Percentiles rank a stretch among this genome's conserved stretches.
phyloP scores from a whole-genome alignment of 1,140 invertebrate species.

The Aleiodes sp. region DNA sequence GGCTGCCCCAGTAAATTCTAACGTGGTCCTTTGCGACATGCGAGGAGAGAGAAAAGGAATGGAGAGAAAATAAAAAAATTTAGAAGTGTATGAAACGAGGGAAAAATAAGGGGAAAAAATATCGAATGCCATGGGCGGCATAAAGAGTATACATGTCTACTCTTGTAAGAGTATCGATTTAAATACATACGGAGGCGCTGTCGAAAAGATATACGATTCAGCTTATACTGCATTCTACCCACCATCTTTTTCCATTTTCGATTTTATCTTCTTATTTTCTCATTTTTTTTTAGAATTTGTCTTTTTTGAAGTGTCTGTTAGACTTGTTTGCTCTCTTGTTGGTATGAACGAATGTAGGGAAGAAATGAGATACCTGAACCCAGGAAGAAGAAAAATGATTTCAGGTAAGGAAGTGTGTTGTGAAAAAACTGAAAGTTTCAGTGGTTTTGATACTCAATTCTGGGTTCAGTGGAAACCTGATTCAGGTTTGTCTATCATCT shows the following conservation, averaged over 20 bases:
- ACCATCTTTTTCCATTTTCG: too few relatives aligned
- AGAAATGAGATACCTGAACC: neutral
- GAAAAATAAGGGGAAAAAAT: neutral
- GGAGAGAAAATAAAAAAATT: neutral
- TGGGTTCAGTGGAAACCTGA: too few relatives aligned
- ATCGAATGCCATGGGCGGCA: neutral
- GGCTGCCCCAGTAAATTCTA: neutral
- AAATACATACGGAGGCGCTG: conserved; percentile 4
- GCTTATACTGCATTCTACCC: neutral
- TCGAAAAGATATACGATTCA: conserved; percentile 2
- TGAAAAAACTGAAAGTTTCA: too few relatives aligned
- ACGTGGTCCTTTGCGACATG: neutral
- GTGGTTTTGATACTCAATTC: too few relatives aligned
- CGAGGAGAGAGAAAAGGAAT: neutral
- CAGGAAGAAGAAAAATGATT: neutral
- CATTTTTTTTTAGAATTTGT: neutral
- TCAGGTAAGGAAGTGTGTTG: too few relatives aligned
- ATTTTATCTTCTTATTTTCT: too few relatives aligned
- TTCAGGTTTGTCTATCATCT: too few relatives aligned
- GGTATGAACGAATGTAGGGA: neutral
- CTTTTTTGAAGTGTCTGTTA: neutral
- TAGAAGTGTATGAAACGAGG: too few relatives aligned
- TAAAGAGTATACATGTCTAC: neutral
- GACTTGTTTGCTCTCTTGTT: neutral
- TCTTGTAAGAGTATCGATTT: neutral